A percentile compares a stretch with the other conserved stretches of the same genome.
Evolutionary conservation across 2,797 vertebrate species (phyloP).

Genomic region (Botia kubotai): DNA sequence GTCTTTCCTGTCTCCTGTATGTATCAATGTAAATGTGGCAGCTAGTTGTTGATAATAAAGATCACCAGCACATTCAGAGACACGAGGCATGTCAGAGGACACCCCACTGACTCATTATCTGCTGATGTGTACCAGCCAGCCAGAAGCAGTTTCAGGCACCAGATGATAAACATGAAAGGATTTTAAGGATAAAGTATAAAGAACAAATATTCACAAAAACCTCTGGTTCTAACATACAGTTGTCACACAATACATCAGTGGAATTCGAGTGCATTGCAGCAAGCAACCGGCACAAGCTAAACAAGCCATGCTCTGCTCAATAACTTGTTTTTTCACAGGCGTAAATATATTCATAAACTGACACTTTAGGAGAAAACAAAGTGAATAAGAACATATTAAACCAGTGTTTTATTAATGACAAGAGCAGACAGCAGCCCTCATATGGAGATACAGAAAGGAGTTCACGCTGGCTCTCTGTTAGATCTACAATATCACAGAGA

Average conservation of each 20-base stretch:
- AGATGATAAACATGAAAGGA: slow-evolving; percentile 37
- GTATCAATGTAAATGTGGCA: slow-evolving; percentile 36
- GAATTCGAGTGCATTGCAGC: slow-evolving; percentile 40
- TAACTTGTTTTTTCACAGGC: slow-evolving; percentile 3
- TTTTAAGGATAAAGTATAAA: slow-evolving; percentile 28
- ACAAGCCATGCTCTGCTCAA: slow-evolving; percentile 38
- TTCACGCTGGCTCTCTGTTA: not conserved
- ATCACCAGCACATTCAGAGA: slow-evolving; percentile 13
- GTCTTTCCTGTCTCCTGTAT: slow-evolving; percentile 39
- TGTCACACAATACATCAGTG: slow-evolving; percentile 13
- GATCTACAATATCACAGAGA: slow-evolving; percentile 7
- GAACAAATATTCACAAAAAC: slow-evolving; percentile 4
- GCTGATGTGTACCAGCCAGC: slow-evolving; percentile 64
- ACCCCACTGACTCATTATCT: slow-evolving; percentile 76
- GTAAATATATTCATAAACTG: not conserved
- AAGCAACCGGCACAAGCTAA: slow-evolving; percentile 31
- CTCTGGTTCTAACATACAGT: not conserved
- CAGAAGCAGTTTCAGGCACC: slow-evolving; percentile 68
- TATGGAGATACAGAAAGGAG: not conserved
- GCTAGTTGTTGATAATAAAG: slow-evolving; percentile 29
- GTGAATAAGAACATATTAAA: not conserved
- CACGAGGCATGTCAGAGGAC: slow-evolving; percentile 65
- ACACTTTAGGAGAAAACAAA: slow-evolving; percentile 25
- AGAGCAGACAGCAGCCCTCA: not conserved
- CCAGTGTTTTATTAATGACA: slow-evolving; percentile 3